Percentiles rank a stretch among this genome's conserved stretches.
Evolutionary conservation across 2,888 invertebrate genomes (phyloP).

Genomic region (Cephus pygmeus): DNA sequence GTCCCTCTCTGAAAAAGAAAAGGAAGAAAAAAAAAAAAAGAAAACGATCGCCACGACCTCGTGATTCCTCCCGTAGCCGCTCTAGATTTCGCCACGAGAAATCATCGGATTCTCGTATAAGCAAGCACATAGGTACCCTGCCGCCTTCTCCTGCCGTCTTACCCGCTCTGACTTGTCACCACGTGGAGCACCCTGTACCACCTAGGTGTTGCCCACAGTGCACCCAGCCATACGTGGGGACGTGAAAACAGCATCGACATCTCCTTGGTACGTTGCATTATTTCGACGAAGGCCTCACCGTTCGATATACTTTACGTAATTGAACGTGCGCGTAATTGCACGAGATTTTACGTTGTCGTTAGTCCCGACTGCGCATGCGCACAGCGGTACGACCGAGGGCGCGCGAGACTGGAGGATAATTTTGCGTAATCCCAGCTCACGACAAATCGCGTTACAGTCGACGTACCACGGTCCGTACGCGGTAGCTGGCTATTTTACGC

Average conservation of each 20-base stretch:
- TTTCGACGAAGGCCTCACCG: background rate
- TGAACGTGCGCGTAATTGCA: background rate
- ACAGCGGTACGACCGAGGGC: no score
- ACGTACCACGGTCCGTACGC: background rate
- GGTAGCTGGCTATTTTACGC: background rate
- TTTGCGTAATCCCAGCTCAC: background rate
- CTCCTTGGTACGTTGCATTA: background rate
- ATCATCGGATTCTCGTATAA: background rate
- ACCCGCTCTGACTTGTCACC: background rate
- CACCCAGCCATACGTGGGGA: background rate
- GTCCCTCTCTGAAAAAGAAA: conserved; percentile 1
- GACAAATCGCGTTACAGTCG: background rate
- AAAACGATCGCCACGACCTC: background rate
- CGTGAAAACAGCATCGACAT: background rate
- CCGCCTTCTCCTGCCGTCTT: background rate
- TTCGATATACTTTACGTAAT: background rate
- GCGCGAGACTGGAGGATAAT: background rate
- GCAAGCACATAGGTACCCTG: background rate
- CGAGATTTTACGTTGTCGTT: background rate
- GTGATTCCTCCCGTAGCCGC: conserved; percentile 13
- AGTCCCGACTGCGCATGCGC: background rate
- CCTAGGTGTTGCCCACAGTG: background rate
- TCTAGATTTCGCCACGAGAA: conserved; percentile 22
- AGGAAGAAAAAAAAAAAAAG: conserved; percentile 6
- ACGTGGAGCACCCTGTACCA: background rate